These are phyloP conservation scores for Cheilosia impressa DNA, from an alignment of 2,888 invertebrate genomes.

Conservation along the genomic window DNA sequence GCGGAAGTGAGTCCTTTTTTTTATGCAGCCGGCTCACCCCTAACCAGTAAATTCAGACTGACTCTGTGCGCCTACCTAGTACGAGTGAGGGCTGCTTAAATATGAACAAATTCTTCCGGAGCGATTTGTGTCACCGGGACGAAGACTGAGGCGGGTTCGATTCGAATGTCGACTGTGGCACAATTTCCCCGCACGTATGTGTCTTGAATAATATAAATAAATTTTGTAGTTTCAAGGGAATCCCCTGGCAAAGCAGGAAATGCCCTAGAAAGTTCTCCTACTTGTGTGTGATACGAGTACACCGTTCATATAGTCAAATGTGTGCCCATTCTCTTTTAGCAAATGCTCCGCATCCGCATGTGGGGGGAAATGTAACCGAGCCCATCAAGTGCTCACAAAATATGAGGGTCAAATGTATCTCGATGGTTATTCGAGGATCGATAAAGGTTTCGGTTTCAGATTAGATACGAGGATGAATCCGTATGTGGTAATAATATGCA, in stretches of 20 bases:
- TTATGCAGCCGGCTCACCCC: background rate
- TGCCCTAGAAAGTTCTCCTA: slow-evolving; percentile 1
- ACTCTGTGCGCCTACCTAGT: background rate
- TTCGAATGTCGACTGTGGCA: slow-evolving; percentile 1
- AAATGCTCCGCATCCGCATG: background rate
- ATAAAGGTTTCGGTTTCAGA: slow-evolving; percentile 39
- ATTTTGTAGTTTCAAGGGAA: slow-evolving; percentile 22
- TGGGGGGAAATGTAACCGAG: background rate
- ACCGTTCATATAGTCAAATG: background rate
- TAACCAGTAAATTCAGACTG: background rate
- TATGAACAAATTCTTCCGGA: slow-evolving; percentile 29
- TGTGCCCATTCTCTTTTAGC: background rate
- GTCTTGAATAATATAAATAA: slow-evolving; percentile 49
- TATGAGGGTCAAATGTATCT: slow-evolving; percentile 54
- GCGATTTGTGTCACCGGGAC: slow-evolving; percentile 16
- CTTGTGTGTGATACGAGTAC: background rate
- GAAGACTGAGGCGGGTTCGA: background rate
- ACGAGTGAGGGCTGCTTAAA: background rate
- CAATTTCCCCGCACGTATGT: background rate
- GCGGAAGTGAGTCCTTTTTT: slow-evolving; percentile 20
- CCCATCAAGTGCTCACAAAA: slow-evolving; percentile 23
- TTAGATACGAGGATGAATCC: slow-evolving; percentile 30
- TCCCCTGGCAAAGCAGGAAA: slow-evolving; percentile 55
- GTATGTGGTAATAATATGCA: background rate
- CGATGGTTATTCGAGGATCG: slow-evolving; percentile 46